Evolutionary conservation across 2,797 vertebrate genomes (phyloP), one percentile per base, ranked within the genome.

Genomic region (Cossypha polioptera): DNA sequence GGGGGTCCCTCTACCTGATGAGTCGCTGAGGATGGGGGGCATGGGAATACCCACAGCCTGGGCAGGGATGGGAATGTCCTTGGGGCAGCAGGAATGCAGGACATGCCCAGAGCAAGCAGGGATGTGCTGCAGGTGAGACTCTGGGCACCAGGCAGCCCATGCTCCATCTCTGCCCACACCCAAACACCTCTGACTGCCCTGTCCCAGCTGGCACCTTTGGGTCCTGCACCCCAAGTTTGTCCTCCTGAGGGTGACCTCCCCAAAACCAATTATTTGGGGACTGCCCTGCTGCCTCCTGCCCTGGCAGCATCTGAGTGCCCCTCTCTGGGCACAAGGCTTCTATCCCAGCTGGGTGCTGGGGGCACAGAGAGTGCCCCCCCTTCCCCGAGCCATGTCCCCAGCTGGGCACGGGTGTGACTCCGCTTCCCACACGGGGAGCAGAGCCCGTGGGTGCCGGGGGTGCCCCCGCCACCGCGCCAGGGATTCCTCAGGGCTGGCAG

Each of bases 401-500:
- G 26, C 59, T 4, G 43, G 72, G 35, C 40, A 22, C 0, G 38
- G 65, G 20, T 21, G 69, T 8, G 7, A 45, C 14, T 13, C 65
- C 0, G 22, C 59, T 26, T 48, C 81, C 51, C 8, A 3, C 7
- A 0, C 0, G 5, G 38, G 47, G 47, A 73, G 21, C 7, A 0
- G 51, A 16, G 16, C 61, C 53, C 22, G 13, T 3, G 50, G 91
- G 69, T 66, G 69, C 61, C 5, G 3, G 5, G 65, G 85, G 66
- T 33, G 28, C 93, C 35, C 59, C 50, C 21, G 2, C 50, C 18
- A 7, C 55, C 73, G 20, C 42, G 7, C 3, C 1, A 83, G 87
- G 93, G 74, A 95, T 95, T 95, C 95, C 95, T 91, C 21, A 4
- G 78, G 81, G 81, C 71, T 94, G 95, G 95, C 87, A 1, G 47